Evolutionary conservation across 2,888 invertebrate genomes (phyloP).

Genomic region (Urechis unicinctus): DNA sequence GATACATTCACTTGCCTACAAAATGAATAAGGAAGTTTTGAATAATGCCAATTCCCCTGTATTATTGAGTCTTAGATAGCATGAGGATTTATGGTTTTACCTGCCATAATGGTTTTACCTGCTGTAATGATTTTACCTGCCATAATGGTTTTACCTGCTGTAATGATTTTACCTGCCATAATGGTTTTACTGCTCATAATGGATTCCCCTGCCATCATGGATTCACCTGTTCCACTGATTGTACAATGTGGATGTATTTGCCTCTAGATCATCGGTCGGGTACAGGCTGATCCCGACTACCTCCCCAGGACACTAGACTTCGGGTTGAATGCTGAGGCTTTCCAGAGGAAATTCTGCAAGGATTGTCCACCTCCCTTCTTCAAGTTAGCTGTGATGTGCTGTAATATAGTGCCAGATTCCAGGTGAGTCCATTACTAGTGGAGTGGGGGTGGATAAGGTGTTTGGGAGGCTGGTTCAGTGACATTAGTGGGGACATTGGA

Average conservation of each 20-base stretch:
- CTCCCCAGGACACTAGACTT: slow-evolving; percentile 86
- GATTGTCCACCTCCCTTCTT: slow-evolving; percentile 82
- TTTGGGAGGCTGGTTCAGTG: no score
- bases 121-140: no score
- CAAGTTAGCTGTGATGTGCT: slow-evolving; percentile 81
- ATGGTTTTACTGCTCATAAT: not conserved
- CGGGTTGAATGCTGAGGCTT: slow-evolving; percentile 79
- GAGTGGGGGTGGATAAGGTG: no score
- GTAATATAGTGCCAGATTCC: slow-evolving; percentile 82
- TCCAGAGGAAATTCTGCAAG: slow-evolving; percentile 76
- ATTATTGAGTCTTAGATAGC: no score
- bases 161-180: not conserved
- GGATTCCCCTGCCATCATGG: not conserved
- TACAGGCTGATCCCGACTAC: slow-evolving; percentile 90
- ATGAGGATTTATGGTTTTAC: no score
- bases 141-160: no score
- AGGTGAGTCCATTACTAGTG: slow-evolving; percentile 62
- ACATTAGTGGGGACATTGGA: no score
- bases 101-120: no score
- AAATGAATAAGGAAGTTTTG: no score
- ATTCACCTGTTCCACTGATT: not conserved
- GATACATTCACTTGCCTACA: no score
- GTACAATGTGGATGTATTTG: not conserved
- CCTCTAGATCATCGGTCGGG: slow-evolving; percentile 79
- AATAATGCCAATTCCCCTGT: no score